Evolutionary conservation across 2,888 invertebrate genomes (phyloP), one percentile per base, ranked within the genome.

Genomic region (Gortyna flavago): DNA sequence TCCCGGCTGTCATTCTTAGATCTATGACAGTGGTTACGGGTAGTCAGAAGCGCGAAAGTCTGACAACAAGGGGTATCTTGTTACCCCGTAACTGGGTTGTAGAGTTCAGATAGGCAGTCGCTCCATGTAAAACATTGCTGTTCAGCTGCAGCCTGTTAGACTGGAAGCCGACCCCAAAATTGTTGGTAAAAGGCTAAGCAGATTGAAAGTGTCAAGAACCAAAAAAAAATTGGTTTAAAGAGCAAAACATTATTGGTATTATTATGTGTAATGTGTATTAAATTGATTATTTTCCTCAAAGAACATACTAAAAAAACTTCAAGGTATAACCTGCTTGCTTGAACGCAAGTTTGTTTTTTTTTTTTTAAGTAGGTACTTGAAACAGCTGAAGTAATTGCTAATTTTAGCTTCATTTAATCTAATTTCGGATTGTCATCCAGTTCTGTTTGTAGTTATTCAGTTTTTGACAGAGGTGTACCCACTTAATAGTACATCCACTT

Each of bases 231-330:
- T 25, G 29, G 25, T 57, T 44, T 11, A 48, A 9, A 18, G 9
- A 29, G 38, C 29, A 48, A 13, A 21, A 21, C 21, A 11, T 44
- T 29, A 11, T 21, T 44, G 29, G 21, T 66, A 57, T 35, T 9
- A 29, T 18, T 48, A 48, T 25, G 29, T 54, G 9, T 41, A 65
- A 32, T 67, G 51, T 54, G 18, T 21, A 51, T 25, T 68, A 61
- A 29, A 54, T n/a, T 7, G 0, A 13, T 29, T 5, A 16, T 80
- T 78, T 78, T 78, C 81, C 81, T 80, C 32, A 44, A 35, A 16
- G 21, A 44, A 25, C 38, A n/a, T 38, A 44, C 18, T 32, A 25
- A 68, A 68, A 79, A 69, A 62, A 70, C 7, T 38, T 25, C 11
- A 29, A 35, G 7, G 18, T 41, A 18, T 16, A 4, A 21, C 11